These are phyloP conservation scores for Pogonocherus hispidulus DNA, from an alignment of 2,888 invertebrate genomes.

Conservation along the genomic window DNA sequence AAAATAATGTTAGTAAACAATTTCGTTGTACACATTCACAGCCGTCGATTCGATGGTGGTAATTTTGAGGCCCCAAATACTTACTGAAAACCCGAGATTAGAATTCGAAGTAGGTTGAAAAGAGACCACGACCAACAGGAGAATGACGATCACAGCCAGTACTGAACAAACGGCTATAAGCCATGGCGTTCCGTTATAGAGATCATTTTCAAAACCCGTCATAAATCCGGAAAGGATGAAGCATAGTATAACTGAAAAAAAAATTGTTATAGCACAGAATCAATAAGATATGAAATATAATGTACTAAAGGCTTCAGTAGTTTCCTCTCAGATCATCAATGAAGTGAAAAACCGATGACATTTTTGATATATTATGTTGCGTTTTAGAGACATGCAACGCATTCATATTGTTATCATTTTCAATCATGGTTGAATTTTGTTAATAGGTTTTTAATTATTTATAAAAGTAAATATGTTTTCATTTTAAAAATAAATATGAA, in stretches of 20 bases:
- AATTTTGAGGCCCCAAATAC: slow-evolving; percentile 41
- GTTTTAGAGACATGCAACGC: too few species aligned
- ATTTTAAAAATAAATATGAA: neutral
- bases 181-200: slow-evolving; percentile 64
- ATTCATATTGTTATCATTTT: too few species aligned
- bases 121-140: slow-evolving; percentile 71
- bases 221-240: slow-evolving; percentile 63
- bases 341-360: too few species aligned
- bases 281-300: slow-evolving; percentile 29
- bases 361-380: too few species aligned
- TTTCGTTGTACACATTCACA: neutral
- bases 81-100: slow-evolving; percentile 76
- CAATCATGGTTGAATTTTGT: too few species aligned
- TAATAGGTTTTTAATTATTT: too few species aligned
- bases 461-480: too few species aligned
- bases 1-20: neutral
- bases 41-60: neutral
- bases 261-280: too few species aligned
- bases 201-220: slow-evolving; percentile 60
- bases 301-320: too few species aligned
- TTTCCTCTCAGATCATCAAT: too few species aligned
- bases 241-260: slow-evolving; percentile 60
- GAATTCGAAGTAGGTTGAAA: slow-evolving; percentile 76
- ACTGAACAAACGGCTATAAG: slow-evolving; percentile 62
- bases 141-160: slow-evolving; percentile 59